A percentile compares a stretch with the other conserved stretches of the same genome.
Evolutionary conservation across 2,888 invertebrate genomes (phyloP).

Genomic region (Agrochola macilenta): DNA sequence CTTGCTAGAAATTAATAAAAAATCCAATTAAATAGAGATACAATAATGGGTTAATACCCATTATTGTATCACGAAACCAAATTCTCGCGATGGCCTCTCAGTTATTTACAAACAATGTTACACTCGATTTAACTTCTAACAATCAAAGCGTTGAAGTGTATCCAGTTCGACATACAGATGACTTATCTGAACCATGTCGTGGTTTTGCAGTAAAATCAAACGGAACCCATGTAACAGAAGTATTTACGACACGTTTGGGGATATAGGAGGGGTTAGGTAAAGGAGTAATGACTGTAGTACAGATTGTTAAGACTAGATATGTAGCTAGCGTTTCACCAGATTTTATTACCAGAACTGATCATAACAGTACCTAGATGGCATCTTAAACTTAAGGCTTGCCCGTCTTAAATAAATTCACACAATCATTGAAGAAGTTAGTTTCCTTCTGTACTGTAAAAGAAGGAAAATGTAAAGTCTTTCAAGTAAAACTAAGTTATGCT

Average conservation of each 20-base stretch:
- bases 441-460: not conserved
- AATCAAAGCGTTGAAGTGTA: slow-evolving; percentile 68
- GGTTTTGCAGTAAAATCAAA: slow-evolving; percentile 45
- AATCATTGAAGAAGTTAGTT: not conserved
- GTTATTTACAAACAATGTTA: slow-evolving; percentile 69
- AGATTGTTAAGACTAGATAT: not conserved
- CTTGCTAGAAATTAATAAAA: not conserved
- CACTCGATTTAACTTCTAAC: slow-evolving; percentile 66
- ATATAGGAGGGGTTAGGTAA: not conserved
- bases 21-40: not conserved
- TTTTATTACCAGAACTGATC: not conserved
- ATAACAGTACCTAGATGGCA: not conserved
- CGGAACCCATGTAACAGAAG: not conserved
- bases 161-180: slow-evolving; percentile 55
- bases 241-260: not conserved
- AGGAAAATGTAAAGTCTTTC: slow-evolving; percentile 5
- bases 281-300: not conserved
- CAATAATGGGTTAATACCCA: not conserved
- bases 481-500: slow-evolving; percentile 29
- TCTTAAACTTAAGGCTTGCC: not conserved
- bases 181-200: slow-evolving; percentile 34
- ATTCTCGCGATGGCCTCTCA: slow-evolving; percentile 11
- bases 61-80: slow-evolving; percentile 8
- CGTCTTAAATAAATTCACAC: not conserved
- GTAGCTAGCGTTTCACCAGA: not conserved